phyloP scores from a whole-genome alignment of 2,888 invertebrate species.

The Cryptocephalus moraei region DNA sequence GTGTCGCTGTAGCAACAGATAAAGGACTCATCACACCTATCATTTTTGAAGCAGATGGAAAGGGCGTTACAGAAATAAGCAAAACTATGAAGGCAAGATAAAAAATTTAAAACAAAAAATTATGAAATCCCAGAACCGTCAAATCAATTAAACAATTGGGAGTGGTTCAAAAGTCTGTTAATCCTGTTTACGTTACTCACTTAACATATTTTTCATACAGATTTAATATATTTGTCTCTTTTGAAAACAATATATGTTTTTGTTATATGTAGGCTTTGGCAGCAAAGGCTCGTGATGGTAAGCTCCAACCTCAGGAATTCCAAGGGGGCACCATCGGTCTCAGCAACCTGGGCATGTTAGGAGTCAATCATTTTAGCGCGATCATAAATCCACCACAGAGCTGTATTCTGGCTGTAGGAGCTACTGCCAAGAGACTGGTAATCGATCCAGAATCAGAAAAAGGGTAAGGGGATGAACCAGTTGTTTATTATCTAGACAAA shows the following conservation, averaged over 20 bases:
- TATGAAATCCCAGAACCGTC: too few species aligned
- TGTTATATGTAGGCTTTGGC: slow-evolving; percentile 55
- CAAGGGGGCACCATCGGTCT: slow-evolving; percentile 94
- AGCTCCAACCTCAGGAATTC: slow-evolving; percentile 87
- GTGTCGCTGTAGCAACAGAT: slow-evolving; percentile 93
- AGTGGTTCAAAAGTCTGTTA: too few species aligned
- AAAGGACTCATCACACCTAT: slow-evolving; percentile 95
- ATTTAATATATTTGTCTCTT: too few species aligned
- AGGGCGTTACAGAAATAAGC: slow-evolving; percentile 79
- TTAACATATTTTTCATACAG: too few species aligned
- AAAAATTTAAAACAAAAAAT: too few species aligned
- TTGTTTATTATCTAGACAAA: too few species aligned
- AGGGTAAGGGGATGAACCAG: slow-evolving; percentile 50
- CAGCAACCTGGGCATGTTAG: slow-evolving; percentile 93
- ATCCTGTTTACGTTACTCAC: too few species aligned
- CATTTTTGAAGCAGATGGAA: slow-evolving; percentile 80
- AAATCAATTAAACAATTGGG: too few species aligned
- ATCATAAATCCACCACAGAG: slow-evolving; percentile 96
- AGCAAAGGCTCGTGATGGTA: slow-evolving; percentile 77
- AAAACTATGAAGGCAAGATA: slow-evolving; percentile 46
- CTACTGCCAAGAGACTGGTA: slow-evolving; percentile 63
- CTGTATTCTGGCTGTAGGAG: slow-evolving; percentile 86
- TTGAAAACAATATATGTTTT: neutral
- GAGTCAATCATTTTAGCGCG: slow-evolving; percentile 79
- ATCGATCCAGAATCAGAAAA: slow-evolving; percentile 55